Percentiles rank a stretch among this genome's conserved stretches.
phyloP scores from a whole-genome alignment of 2,797 vertebrate species.

The Ibycter americanus region DNA sequence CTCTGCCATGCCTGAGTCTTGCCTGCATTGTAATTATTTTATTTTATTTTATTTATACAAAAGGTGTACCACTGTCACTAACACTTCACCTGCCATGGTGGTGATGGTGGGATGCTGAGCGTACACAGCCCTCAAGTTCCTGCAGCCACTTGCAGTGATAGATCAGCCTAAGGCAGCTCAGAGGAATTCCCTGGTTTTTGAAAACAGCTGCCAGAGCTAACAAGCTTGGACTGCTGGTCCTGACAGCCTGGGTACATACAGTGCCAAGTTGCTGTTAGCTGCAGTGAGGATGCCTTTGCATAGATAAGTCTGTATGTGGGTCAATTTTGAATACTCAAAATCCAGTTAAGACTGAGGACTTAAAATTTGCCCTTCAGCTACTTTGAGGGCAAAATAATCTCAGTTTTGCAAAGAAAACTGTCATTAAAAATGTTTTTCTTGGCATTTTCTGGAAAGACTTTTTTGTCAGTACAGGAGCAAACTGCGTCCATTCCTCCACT shows the following conservation, averaged over 20 bases:
- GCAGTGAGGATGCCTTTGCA: neutral
- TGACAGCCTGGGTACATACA: accelerated
- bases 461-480: neutral
- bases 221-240: neutral
- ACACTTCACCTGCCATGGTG: neutral
- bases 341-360: neutral
- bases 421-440: neutral
- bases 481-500: neutral
- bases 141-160: neutral
- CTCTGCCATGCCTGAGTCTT: accelerated
- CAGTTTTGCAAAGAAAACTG: neutral
- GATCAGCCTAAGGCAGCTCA: neutral
- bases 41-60: neutral
- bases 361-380: neutral
- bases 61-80: neutral
- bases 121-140: neutral
- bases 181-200: neutral
- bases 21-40: accelerated
- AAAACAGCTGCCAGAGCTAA: neutral
- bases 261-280: neutral
- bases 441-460: neutral
- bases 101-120: neutral
- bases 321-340: neutral
- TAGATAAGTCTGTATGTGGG: neutral
- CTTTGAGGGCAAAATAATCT: neutral